These are phyloP conservation scores for Aphidius ervi DNA, from an alignment of 1,140 invertebrate species.

Conservation along the genomic window DNA sequence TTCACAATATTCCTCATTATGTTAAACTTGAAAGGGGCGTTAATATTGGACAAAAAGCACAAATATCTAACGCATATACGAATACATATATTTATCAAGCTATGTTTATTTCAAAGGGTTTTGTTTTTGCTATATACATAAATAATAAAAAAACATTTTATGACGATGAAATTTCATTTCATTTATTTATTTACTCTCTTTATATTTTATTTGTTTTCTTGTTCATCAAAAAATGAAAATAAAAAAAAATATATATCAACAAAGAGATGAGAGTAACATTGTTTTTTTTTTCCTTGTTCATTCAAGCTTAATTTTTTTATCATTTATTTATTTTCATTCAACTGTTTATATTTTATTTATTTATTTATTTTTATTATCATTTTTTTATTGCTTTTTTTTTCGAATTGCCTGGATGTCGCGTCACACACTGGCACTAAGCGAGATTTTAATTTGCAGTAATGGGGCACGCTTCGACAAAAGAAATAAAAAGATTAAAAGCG, in stretches of 20 bases:
- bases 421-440: constrained; percentile 31
- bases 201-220: constrained; percentile 10
- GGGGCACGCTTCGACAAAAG: constrained; percentile 21
- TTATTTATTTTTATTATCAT: background rate
- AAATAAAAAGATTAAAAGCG: constrained; percentile 40
- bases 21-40: too few relatives aligned
- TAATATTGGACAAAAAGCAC: too few relatives aligned
- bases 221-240: background rate
- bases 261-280: constrained; percentile 7
- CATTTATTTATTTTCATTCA: background rate
- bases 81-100: too few relatives aligned
- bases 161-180: too few relatives aligned
- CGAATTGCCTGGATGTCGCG: constrained; percentile 14
- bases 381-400: constrained; percentile 13
- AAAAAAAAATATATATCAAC: background rate
- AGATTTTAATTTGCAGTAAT: constrained; percentile 44
- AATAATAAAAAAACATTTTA: too few relatives aligned
- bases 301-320: too few relatives aligned
- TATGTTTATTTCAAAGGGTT: too few relatives aligned
- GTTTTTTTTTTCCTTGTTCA: background rate
- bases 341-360: constrained; percentile 7
- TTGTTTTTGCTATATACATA: too few relatives aligned
- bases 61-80: too few relatives aligned
- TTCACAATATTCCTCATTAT: too few relatives aligned
- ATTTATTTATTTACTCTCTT: background rate